Percentiles rank a stretch among this genome's conserved stretches.
These are phyloP conservation scores for Istiophorus platypterus DNA, from an alignment of 2,113 vertebrate species.

Conservation along the genomic window DNA sequence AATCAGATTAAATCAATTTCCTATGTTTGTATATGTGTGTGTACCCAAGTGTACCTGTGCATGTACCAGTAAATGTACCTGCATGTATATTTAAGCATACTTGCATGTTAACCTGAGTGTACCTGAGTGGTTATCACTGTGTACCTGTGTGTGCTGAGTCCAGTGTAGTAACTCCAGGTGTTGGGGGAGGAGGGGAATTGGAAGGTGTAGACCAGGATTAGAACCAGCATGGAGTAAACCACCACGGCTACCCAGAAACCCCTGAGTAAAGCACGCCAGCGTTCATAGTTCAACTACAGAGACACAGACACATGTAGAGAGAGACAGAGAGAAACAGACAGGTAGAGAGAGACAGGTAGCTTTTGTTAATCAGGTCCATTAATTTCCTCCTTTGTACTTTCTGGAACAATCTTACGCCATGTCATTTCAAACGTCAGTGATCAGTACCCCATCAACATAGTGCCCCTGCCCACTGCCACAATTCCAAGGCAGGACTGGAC, in stretches of 20 bases:
- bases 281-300: constrained; percentile 93
- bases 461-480: background rate
- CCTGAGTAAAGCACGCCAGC: constrained; percentile 93
- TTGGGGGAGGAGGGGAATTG: constrained; percentile 93
- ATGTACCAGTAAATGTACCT: background rate
- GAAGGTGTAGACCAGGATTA: constrained; percentile 96
- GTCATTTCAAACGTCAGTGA: background rate
- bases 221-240: constrained; percentile 96
- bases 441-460: background rate
- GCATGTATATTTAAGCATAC: no score
- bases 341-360: background rate
- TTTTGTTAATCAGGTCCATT: background rate
- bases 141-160: constrained; percentile 83
- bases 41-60: background rate
- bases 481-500: background rate
- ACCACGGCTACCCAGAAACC: constrained; percentile 98
- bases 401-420: background rate
- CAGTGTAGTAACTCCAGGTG: constrained; percentile 94
- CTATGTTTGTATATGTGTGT: no score
- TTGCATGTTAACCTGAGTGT: no score
- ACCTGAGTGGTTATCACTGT: background rate
- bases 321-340: constrained; percentile 9
- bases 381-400: background rate
- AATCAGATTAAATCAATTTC: no score
- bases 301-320: background rate